phyloP scores from a whole-genome alignment of 2,888 invertebrate species.

The Leucophenga maculata region DNA sequence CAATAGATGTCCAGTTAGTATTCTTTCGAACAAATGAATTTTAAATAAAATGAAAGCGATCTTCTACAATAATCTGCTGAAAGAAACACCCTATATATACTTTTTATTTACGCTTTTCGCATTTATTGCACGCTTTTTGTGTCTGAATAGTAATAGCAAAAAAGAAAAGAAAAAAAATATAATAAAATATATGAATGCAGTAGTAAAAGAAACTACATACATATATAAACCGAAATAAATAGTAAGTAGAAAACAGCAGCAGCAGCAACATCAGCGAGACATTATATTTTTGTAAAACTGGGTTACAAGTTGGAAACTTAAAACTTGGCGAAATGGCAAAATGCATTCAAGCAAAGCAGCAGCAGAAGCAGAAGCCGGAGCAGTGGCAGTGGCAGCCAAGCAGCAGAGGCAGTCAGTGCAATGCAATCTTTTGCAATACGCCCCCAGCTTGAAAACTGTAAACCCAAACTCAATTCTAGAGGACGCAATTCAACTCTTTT shows the following conservation, averaged over 20 bases:
- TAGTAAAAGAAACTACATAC: conserved; percentile 10
- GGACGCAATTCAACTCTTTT: too few relatives aligned
- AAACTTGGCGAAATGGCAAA: conserved; percentile 39
- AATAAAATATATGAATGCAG: background rate
- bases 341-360: background rate
- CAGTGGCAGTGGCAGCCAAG: too few relatives aligned
- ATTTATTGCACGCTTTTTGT: too few relatives aligned
- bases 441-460: conserved; percentile 3
- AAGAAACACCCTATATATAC: too few relatives aligned
- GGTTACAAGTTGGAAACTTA: conserved; percentile 55
- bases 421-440: background rate
- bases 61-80: too few relatives aligned
- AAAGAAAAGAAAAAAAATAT: too few relatives aligned
- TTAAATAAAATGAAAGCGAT: too few relatives aligned
- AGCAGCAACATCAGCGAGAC: background rate
- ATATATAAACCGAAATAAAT: background rate
- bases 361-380: background rate
- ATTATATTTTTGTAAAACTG: conserved; percentile 40
- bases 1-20: too few relatives aligned
- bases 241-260: background rate
- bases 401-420: background rate
- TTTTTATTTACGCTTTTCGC: too few relatives aligned
- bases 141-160: too few relatives aligned
- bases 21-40: too few relatives aligned
- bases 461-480: background rate